Evolutionary conservation across 2,888 invertebrate species (phyloP), one percentile per base, ranked within the genome.

Genomic region (Fabriciana adippe): DNA sequence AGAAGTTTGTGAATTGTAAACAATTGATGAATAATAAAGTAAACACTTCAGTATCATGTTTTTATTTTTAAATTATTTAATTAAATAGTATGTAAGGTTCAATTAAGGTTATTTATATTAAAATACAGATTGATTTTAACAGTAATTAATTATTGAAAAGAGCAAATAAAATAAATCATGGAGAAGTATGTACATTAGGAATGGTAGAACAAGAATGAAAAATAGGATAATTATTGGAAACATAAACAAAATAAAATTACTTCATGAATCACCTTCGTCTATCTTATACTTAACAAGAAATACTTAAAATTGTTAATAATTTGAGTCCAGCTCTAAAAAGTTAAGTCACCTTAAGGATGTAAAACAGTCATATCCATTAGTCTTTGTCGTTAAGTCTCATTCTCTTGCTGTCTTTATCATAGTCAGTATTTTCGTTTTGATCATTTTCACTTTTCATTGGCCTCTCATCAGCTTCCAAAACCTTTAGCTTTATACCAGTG

Each of bases 391-490:
- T 54, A 21, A 84, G 73, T 80, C 81, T 86, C 65, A 83, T 83
- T 77, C 87, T 81, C 73, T 90, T 90, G 66, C 76, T 76, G 64
- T 86, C 86, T 55, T 78, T 77, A 68, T 82, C 79, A 74, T 79
- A 73, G 60, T 87, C 85, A 67, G 66, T 72, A 61, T 69, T 68
- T 66, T 74, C 71, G 48, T 31, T 67, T 14, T 72, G 78, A 60
- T 83, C 81, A 64, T 79, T 78, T 62, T 82, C 81, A 62, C 79
- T 80, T 72, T 80, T 82, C 6, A 74, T 66, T n/a, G 81, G 91
- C 62, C 87, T 94, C 75, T 97, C 96, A 83, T 98, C 97, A 1
- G 98, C 98, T 85, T 97, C 96, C 85, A 98, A 93, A 2, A 99
- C 98, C 89, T 98, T 97, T 63, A 98, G 87, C 72, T 95, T 94